phyloP scores from a whole-genome alignment of 2,888 invertebrate genomes.

The Drosophila lutescens region DNA sequence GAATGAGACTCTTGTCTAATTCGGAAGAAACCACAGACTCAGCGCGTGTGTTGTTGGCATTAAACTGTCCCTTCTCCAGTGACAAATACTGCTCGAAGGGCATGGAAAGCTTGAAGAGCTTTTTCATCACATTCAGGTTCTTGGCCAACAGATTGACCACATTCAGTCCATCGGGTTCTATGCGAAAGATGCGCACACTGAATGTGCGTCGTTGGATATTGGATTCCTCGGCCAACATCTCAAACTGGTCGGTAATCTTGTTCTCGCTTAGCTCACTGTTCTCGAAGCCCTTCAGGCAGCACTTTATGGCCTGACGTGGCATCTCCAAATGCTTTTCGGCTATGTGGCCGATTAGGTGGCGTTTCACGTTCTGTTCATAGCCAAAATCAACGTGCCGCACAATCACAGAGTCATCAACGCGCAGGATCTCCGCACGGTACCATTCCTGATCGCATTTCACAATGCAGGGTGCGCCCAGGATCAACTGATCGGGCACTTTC shows the following conservation, averaged over 20 bases:
- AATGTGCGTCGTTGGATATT: constrained; percentile 82
- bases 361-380: constrained; percentile 92
- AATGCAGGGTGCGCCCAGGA: constrained; percentile 88
- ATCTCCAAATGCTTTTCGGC: constrained; percentile 87
- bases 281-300: constrained; percentile 88
- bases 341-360: constrained; percentile 87
- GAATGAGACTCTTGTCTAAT: constrained; percentile 51
- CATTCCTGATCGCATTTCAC: constrained; percentile 93
- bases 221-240: constrained; percentile 88
- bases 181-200: constrained; percentile 83
- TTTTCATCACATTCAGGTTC: constrained; percentile 86
- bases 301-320: constrained; percentile 91
- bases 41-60: constrained; percentile 60
- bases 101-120: constrained; percentile 85
- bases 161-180: constrained; percentile 84
- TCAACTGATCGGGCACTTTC: constrained; percentile 84
- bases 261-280: constrained; percentile 79
- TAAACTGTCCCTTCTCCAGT: constrained; percentile 82
- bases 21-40: constrained; percentile 53
- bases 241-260: constrained; percentile 85
- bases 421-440: constrained; percentile 94
- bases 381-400: constrained; percentile 98
- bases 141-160: constrained; percentile 81
- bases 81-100: constrained; percentile 83
- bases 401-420: constrained; percentile 86